Conservation (phyloP, 2,113 vertebrate species). For the Tachuris rubrigastra region DNA sequence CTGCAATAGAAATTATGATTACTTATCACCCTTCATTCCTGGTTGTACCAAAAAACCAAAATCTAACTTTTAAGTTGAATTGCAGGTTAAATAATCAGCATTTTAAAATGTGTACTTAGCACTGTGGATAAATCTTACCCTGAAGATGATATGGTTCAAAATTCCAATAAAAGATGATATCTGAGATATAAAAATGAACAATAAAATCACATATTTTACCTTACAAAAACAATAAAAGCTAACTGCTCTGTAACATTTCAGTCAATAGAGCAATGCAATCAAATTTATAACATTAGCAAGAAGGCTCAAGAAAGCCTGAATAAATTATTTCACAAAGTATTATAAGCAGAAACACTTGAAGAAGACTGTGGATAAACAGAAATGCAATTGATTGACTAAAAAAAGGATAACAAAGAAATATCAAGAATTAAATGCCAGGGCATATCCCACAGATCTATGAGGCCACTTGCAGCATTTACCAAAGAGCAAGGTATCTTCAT, state of each 20-base stretch:
- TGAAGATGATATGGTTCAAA: constrained; percentile 22
- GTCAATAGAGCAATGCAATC: constrained; percentile 28
- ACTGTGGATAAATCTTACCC: neutral
- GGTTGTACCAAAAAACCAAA: neutral
- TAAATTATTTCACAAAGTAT: neutral
- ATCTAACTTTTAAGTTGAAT: neutral
- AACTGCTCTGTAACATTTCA: constrained; percentile 32
- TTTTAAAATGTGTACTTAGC: neutral
- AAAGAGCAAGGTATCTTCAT: neutral
- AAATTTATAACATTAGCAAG: constrained; percentile 15
- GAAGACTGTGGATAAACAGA: neutral
- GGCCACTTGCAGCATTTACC: neutral
- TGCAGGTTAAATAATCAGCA: neutral
- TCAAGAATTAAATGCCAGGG: neutral
- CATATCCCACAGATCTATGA: neutral
- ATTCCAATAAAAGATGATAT: constrained; percentile 33
- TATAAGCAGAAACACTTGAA: neutral
- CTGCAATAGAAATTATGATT: neutral
- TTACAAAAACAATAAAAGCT: constrained; percentile 41
- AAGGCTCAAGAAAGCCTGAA: neutral
- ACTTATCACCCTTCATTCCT: neutral
- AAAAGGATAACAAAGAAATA: neutral
- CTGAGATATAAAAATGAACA: constrained; percentile 42
- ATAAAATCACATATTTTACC: constrained; percentile 27
- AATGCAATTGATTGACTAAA: neutral